A percentile compares a stretch with the other conserved stretches of the same genome.
Conservation (phyloP, 2,797 vertebrate genomes). For the Sarcoramphus papa region DNA sequence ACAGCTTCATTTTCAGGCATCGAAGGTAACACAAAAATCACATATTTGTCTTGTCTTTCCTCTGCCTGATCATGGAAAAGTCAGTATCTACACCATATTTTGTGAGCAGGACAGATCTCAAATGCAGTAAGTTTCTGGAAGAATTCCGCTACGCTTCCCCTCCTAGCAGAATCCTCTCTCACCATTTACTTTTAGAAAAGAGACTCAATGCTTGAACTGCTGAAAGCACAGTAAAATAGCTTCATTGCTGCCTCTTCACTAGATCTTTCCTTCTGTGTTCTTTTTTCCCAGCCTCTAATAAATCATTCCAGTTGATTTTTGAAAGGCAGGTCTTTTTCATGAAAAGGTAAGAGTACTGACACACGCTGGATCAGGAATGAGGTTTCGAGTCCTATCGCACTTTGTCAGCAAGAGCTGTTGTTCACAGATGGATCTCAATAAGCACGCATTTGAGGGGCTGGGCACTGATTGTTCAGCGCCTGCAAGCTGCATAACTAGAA, state of each 20-base stretch:
- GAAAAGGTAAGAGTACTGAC: background rate
- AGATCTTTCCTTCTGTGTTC: background rate
- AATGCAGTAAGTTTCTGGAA: background rate
- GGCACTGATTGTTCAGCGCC: background rate
- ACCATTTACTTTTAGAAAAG: background rate
- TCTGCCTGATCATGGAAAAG: background rate
- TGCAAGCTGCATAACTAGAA: background rate
- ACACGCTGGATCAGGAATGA: accelerated
- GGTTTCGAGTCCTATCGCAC: background rate
- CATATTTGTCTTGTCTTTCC: background rate
- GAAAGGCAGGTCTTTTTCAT: background rate
- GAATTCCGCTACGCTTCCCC: background rate
- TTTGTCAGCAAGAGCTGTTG: background rate
- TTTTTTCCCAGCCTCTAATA: background rate
- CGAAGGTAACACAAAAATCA: background rate
- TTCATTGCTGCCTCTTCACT: background rate
- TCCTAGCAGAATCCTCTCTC: background rate
- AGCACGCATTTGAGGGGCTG: background rate
- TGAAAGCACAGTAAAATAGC: background rate
- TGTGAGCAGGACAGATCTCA: background rate
- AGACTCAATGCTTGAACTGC: background rate
- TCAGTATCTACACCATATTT: background rate
- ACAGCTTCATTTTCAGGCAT: background rate
- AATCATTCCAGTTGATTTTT: background rate
- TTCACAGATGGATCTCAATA: background rate